Evolutionary conservation across 1,140 invertebrate species (phyloP).

Genomic region (Zophobas morio): DNA sequence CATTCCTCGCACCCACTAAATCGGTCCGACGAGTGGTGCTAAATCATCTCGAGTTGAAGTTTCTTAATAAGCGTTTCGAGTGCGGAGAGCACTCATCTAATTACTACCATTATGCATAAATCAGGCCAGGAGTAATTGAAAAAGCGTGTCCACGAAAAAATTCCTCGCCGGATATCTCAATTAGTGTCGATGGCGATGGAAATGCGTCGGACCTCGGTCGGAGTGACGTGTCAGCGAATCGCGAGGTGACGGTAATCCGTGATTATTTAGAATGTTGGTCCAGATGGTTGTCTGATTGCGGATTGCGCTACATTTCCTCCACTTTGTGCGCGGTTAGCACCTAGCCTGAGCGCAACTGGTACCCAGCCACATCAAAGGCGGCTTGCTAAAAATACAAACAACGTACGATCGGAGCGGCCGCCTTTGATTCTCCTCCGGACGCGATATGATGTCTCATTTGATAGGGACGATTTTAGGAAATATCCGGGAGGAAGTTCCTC

Average conservation of each 20-base stretch:
- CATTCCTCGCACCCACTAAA: too few species aligned
- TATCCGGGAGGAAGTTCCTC: slow-evolving; percentile 46
- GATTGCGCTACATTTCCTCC: slow-evolving; percentile 60
- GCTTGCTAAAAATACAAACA: slow-evolving; percentile 63
- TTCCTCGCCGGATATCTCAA: slow-evolving; percentile 29
- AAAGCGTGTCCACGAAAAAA: slow-evolving; percentile 25
- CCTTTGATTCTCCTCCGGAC: slow-evolving; percentile 59
- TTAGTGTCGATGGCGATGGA: slow-evolving; percentile 16
- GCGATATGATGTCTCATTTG: slow-evolving; percentile 61
- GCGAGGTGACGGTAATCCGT: slow-evolving; percentile 37
- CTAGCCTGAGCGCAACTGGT: slow-evolving; percentile 58
- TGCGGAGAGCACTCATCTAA: slow-evolving; percentile 20
- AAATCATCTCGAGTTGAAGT: slow-evolving; percentile 21
- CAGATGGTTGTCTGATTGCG: slow-evolving; percentile 51
- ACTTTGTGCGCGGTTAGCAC: slow-evolving; percentile 62
- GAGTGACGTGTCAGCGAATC: slow-evolving; percentile 38
- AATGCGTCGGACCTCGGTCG: slow-evolving; percentile 17
- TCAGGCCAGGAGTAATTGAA: slow-evolving; percentile 18
- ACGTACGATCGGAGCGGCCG: slow-evolving; percentile 51
- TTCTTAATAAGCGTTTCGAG: slow-evolving; percentile 4
- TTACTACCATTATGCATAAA: slow-evolving; percentile 35
- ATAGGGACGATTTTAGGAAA: slow-evolving; percentile 56
- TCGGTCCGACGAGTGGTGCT: not conserved
- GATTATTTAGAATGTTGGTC: slow-evolving; percentile 52
- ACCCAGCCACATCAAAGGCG: slow-evolving; percentile 61